Percentiles rank a stretch among this genome's conserved stretches.
Conservation (phyloP, 1,140 invertebrate genomes). For the Drosophila equinoxialis region DNA sequence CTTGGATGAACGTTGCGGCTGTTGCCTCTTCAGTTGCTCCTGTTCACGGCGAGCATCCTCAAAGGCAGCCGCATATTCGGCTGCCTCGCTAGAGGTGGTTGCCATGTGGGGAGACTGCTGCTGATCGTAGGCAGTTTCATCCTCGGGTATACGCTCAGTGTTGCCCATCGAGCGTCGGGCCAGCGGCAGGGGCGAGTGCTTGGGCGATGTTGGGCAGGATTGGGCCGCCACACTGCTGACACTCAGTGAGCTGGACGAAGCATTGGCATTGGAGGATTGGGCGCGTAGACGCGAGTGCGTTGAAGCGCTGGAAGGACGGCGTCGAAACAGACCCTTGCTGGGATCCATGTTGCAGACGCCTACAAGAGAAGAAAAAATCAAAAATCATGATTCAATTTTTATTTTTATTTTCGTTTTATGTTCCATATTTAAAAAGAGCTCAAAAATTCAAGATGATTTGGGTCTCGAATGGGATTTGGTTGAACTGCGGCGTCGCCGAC, state of each 20-base stretch:
- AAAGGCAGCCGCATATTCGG: constrained; percentile 66
- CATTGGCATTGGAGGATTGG: constrained; percentile 66
- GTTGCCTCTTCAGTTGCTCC: constrained; percentile 44
- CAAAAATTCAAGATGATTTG: neutral
- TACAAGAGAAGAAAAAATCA: constrained; percentile 35
- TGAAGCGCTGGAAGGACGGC: constrained; percentile 82
- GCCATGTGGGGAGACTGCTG: constrained; percentile 24
- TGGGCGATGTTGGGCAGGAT: constrained; percentile 81
- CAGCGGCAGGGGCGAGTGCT: constrained; percentile 64
- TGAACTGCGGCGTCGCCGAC: neutral
- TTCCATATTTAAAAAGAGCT: neutral
- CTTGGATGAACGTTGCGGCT: constrained; percentile 47
- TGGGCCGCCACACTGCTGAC: constrained; percentile 51
- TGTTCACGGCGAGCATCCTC: constrained; percentile 67
- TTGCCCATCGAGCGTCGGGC: constrained; percentile 66
- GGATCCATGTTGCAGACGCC: constrained; percentile 82
- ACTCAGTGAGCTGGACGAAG: constrained; percentile 54
- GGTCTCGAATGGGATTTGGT: neutral
- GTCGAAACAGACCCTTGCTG: constrained; percentile 85
- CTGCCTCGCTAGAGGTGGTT: constrained; percentile 66
- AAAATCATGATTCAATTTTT: constrained; percentile 19
- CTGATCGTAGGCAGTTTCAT: constrained; percentile 62
- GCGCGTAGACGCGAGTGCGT: constrained; percentile 64
- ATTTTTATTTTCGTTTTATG: neutral
- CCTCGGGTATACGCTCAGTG: constrained; percentile 72